Evolutionary conservation across 2,888 invertebrate genomes (phyloP), one percentile per base, ranked within the genome.

Genomic region (Cistogaster globosa): DNA sequence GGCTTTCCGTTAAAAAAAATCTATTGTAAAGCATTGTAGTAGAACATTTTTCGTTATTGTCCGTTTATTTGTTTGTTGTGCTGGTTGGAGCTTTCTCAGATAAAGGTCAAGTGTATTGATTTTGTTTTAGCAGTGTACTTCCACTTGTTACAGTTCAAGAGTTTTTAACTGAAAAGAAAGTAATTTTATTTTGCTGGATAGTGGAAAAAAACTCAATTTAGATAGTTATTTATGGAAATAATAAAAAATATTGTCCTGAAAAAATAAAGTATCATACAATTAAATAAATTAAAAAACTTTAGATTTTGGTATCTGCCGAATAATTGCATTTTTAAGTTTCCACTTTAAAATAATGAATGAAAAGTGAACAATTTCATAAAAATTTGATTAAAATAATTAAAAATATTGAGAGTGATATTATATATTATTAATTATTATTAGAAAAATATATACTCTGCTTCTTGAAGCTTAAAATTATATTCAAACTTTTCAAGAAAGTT

Each of bases 71-170:
- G 16, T 53, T 48, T 32, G 7, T 53, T 79, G 55, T n/a, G 14
- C 14, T 63, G 11, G 45, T 42, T 67, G 65, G 11, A 36, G 45
- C 71, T 80, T 74, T 74, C 55, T 57, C 36, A 16, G 55, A 51
- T 69, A 82, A 82, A 82, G 82, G 82, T 82, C 76, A 71, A 82
- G 75, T 71, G 58, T 82, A 82, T 82, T 76, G 82, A 82, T 82
- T 82, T 67, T 68, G 26, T 53, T 55, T 63, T 16, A 45, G 22
- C 63, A 48, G 55, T 78, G 60, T 60, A 36, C 22, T 42, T 26
- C 68, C 38, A n/a, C 22, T 53, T 62, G 62, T 72, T 72, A 36
- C 12, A 18, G 7, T 26, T 57, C 3, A 55, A 75, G n/a, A 45
- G 55, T 36, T 45, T 20, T 65, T 14, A 65, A 65, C 42, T 20